Evolutionary conservation across 30 jellyfish, hydroid and myxozoan genomes (phyloP).

Genomic region (Aurelia aurita): DNA sequence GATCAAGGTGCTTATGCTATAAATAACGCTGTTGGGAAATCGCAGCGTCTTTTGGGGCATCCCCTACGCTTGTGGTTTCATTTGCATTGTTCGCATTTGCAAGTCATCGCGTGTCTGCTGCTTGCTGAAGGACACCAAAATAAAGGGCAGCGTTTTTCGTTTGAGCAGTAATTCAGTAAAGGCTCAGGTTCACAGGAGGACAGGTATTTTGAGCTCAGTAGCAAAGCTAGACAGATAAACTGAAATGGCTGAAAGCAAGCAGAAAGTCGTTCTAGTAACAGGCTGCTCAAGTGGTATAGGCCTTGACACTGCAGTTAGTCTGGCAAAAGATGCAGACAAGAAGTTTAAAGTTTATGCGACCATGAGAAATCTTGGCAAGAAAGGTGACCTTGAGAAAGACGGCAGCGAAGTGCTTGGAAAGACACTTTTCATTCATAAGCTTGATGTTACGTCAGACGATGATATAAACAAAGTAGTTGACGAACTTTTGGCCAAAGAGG

Average conservation of each 20-base stretch:
- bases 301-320: slow-evolving; percentile 39
- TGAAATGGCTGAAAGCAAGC: slow-evolving; percentile 20
- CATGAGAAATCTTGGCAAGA: slow-evolving; percentile 67
- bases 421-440: slow-evolving; percentile 50
- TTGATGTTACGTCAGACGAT: slow-evolving; percentile 57
- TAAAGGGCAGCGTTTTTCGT: no score
- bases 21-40: no score
- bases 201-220: not conserved
- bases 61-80: no score
- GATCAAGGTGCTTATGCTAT: no score
- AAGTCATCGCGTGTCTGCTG: no score
- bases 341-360: slow-evolving; percentile 70
- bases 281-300: slow-evolving; percentile 79
- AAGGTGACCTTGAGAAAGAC: slow-evolving; percentile 46
- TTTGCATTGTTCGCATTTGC: no score
- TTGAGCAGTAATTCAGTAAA: not conserved
- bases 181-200: not conserved
- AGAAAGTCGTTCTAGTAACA: slow-evolving; percentile 57
- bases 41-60: no score
- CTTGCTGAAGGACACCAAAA: no score
- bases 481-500: slow-evolving; percentile 44
- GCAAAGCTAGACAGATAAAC: not conserved
- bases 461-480: slow-evolving; percentile 41
- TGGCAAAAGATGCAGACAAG: slow-evolving; percentile 66
- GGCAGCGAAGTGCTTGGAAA: slow-evolving; percentile 36